Conservation (phyloP, 1,140 invertebrate genomes). For the Tetramorium simillimum region DNA sequence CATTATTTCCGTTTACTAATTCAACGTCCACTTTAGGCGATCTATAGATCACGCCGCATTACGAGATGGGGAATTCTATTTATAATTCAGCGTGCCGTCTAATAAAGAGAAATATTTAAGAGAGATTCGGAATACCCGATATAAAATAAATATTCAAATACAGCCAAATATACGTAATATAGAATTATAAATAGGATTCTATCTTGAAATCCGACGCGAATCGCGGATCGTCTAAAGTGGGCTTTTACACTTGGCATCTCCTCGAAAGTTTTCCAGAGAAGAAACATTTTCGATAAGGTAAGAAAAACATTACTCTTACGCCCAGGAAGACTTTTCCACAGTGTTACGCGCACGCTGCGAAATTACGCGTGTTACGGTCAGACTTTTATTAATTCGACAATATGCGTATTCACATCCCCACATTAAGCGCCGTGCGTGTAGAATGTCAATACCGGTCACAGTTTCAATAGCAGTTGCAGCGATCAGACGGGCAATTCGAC, state of each 20-base stretch:
- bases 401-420: neutral
- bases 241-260: neutral
- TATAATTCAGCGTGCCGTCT: neutral
- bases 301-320: neutral
- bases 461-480: constrained; percentile 90
- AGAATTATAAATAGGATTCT: neutral
- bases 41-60: neutral
- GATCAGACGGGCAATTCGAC: constrained; percentile 89
- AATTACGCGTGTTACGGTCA: neutral
- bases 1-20: neutral
- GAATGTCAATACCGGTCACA: constrained; percentile 5
- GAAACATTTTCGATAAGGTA: constrained; percentile 2
- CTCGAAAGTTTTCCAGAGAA: neutral
- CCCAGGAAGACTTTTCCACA: neutral
- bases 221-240: neutral
- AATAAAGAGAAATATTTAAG: neutral
- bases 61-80: neutral
- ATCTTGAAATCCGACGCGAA: neutral
- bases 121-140: neutral
- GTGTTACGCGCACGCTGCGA: neutral
- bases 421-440: neutral
- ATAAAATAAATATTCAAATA: neutral
- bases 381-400: constrained; percentile 24
- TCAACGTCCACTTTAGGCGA: neutral
- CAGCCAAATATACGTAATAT: neutral